Percentiles rank a stretch among this genome's conserved stretches.
Conservation (phyloP, 2,113 vertebrate genomes). For the Periophthalmus modestus region DNA sequence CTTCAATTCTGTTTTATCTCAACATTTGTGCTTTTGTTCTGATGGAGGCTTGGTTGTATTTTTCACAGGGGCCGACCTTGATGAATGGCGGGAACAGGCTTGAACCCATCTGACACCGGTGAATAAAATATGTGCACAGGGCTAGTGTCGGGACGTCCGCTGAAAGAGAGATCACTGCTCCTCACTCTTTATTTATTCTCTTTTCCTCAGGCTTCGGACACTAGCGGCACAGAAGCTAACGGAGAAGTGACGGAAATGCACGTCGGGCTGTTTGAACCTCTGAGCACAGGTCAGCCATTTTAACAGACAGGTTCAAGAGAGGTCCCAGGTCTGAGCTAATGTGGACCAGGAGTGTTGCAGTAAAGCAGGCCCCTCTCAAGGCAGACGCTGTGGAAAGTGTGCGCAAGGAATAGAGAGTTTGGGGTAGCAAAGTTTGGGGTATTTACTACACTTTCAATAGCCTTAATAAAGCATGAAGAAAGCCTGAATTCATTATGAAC, state of each 20-base stretch:
- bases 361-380: constrained; percentile 73
- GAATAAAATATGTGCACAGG: constrained; percentile 72
- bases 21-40: constrained; percentile 10
- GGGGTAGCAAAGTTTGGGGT: no score
- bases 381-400: constrained; percentile 44
- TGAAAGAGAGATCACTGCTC: constrained; percentile 71
- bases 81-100: constrained; percentile 55
- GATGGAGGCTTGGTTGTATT: constrained; percentile 44
- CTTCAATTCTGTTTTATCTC: neutral
- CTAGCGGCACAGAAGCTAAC: constrained; percentile 20
- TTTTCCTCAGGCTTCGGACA: constrained; percentile 59
- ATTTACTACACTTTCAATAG: no score
- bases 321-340: constrained; percentile 72
- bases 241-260: constrained; percentile 68
- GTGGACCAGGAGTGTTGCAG: constrained; percentile 69
- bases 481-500: no score
- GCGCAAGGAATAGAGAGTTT: neutral
- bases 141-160: constrained; percentile 62
- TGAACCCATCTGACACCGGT: constrained; percentile 73
- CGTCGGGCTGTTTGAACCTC: constrained; percentile 72
- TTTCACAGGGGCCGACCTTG: constrained; percentile 60
- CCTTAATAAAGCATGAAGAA: no score
- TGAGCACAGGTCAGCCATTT: constrained; percentile 75
- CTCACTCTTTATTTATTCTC: constrained; percentile 66
- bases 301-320: constrained; percentile 78